These are phyloP conservation scores for Acyrthosiphon pisum DNA, from an alignment of 1,140 invertebrate species.

Conservation along the genomic window DNA sequence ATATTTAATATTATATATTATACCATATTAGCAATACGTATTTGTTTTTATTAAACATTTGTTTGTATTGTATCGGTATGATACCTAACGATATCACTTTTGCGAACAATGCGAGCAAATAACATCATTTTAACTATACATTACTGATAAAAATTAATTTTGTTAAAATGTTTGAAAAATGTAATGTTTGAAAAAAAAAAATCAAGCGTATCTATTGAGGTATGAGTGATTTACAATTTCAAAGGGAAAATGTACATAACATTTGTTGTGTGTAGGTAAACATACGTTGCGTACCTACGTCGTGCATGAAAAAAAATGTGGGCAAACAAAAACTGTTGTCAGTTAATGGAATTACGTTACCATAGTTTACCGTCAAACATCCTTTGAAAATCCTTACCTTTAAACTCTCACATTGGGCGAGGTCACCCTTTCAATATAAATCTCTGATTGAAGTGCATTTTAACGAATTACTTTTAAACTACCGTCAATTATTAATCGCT, in stretches of 20 bases:
- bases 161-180: too few relatives aligned
- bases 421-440: background rate
- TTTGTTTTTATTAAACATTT: background rate
- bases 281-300: background rate
- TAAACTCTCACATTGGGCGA: background rate
- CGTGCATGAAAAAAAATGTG: background rate
- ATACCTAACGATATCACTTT: too few relatives aligned
- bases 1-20: background rate
- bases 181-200: background rate
- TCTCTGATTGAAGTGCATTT: background rate
- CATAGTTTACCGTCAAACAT: background rate
- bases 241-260: background rate
- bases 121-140: background rate
- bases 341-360: conserved; percentile 18
- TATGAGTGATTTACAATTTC: background rate
- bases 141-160: background rate
- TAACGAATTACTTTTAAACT: background rate
- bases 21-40: background rate
- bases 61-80: too few relatives aligned
- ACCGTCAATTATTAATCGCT: background rate
- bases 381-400: background rate
- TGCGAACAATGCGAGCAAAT: background rate
- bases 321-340: conserved; percentile 10
- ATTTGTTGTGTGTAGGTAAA: background rate
- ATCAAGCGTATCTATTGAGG: background rate